These are phyloP conservation scores for Athene noctua DNA, from an alignment of 2,113 vertebrate species.

Conservation along the genomic window DNA sequence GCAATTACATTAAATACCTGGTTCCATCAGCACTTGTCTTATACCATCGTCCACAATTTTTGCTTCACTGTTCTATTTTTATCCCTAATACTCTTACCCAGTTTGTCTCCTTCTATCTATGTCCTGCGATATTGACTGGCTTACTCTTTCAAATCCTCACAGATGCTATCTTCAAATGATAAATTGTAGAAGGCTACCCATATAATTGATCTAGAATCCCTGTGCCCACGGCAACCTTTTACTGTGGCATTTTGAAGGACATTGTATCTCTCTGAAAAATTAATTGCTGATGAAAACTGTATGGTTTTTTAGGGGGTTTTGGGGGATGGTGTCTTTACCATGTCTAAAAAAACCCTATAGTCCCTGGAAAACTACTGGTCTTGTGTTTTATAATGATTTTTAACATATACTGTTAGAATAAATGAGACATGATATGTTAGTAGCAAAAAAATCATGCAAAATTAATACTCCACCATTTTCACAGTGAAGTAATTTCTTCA, in stretches of 20 bases:
- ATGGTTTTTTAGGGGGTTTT: too few relatives aligned
- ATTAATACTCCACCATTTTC: conserved; percentile 12
- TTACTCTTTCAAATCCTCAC: conserved; percentile 64
- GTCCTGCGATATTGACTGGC: conserved; percentile 59
- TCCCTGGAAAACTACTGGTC: neutral
- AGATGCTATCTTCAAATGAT: conserved; percentile 82
- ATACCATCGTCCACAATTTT: neutral
- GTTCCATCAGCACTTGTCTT: neutral
- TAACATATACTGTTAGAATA: neutral
- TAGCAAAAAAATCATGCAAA: neutral
- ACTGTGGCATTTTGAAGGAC: conserved; percentile 78
- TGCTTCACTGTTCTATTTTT: conserved; percentile 41
- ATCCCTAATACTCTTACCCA: conserved; percentile 6
- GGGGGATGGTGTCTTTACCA: neutral
- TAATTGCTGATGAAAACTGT: conserved; percentile 60
- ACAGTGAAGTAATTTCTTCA: neutral
- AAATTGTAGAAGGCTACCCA: conserved; percentile 72
- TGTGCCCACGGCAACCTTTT: conserved; percentile 77
- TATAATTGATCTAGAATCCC: conserved; percentile 82
- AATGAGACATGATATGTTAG: conserved; percentile 3
- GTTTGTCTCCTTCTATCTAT: conserved; percentile 53
- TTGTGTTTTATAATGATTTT: conserved; percentile 14
- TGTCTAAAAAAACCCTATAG: neutral
- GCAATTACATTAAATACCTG: conserved; percentile 50
- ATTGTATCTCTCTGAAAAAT: conserved; percentile 59